Conservation (phyloP, 2,113 vertebrate species). For the Aramus guarauna region DNA sequence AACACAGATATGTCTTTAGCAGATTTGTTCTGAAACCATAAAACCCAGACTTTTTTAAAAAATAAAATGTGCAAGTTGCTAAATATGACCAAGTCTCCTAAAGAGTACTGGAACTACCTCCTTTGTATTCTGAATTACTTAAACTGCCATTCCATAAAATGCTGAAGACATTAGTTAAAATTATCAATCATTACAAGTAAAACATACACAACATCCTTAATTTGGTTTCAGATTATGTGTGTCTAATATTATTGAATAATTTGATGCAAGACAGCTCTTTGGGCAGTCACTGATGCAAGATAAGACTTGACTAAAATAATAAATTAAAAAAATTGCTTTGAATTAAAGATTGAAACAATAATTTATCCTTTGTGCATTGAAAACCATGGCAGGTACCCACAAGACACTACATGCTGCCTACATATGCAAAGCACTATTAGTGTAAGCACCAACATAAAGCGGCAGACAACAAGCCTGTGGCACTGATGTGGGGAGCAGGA, state of each 20-base stretch:
- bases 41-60: not conserved
- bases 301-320: not conserved
- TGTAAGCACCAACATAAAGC: not conserved
- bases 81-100: not conserved
- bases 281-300: not conserved
- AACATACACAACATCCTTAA: not conserved
- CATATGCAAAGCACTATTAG: not conserved
- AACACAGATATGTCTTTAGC: not conserved
- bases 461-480: not conserved
- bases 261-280: not conserved
- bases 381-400: not conserved
- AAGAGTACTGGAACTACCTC: not conserved
- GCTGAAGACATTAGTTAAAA: not conserved
- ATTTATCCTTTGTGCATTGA: not conserved
- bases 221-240: not conserved
- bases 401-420: not conserved
- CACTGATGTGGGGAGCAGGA: accelerated
- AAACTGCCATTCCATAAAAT: not conserved
- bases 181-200: not conserved
- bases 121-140: not conserved
- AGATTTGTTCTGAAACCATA: not conserved
- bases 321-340: not conserved
- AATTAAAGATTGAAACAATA: not conserved
- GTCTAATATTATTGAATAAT: not conserved
- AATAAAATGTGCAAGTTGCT: not conserved